A percentile compares a stretch with the other conserved stretches of the same genome.
Evolutionary conservation across 2,888 invertebrate genomes (phyloP).

Genomic region (Zygaena filipendulae): DNA sequence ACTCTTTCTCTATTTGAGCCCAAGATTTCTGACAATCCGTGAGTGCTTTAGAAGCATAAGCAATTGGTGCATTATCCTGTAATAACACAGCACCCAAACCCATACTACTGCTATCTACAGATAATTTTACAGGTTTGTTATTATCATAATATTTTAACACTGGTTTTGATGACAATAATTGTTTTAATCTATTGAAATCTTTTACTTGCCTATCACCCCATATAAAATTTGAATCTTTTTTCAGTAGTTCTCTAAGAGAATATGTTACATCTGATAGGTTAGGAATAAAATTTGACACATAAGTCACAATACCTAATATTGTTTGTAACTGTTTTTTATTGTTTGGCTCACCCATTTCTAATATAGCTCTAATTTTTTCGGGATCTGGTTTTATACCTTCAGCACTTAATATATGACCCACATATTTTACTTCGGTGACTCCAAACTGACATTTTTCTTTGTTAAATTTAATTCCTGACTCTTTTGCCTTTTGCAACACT

Average conservation of each 20-base stretch:
- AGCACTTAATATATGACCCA: constrained; percentile 8
- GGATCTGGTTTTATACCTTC: constrained; percentile 5
- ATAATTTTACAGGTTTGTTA: constrained; percentile 5
- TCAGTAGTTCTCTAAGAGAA: constrained; percentile 8
- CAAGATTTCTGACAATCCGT: constrained; percentile 10
- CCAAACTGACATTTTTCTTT: constrained; percentile 11
- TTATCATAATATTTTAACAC: constrained; percentile 8
- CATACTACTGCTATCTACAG: constrained; percentile 7
- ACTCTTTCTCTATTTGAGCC: constrained; percentile 18
- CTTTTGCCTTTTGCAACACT: constrained; percentile 5
- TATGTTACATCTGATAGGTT: constrained; percentile 8
- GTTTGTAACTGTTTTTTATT: constrained; percentile 11
- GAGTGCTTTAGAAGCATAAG: constrained; percentile 13
- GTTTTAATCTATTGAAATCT: constrained; percentile 8
- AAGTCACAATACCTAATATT: constrained; percentile 12
- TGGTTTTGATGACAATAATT: constrained; percentile 5
- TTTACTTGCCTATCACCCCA: constrained; percentile 7
- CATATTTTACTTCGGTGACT: constrained; percentile 7
- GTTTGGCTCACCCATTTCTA: constrained; percentile 7
- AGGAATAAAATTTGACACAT: constrained; percentile 11
- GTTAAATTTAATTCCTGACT: constrained; percentile 7
- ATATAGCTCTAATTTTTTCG: constrained; percentile 9
- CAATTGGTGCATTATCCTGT: constrained; percentile 9
- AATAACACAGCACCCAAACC: constrained; percentile 10
- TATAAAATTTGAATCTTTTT: constrained; percentile 7